These are phyloP conservation scores for Copidosoma aretas DNA, from an alignment of 2,888 invertebrate species.

Conservation along the genomic window DNA sequence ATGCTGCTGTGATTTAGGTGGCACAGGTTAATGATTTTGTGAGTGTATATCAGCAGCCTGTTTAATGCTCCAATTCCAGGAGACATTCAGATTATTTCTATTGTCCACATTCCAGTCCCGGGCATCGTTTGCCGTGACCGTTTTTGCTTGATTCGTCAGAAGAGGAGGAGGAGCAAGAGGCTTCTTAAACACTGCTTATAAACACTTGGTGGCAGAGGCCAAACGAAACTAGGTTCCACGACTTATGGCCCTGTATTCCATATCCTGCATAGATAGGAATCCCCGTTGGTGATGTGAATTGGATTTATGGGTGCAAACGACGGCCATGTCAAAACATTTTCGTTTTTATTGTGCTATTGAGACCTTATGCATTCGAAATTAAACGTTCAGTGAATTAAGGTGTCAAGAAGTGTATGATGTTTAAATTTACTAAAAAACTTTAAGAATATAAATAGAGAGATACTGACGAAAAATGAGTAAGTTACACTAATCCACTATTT, in stretches of 20 bases:
- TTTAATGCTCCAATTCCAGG: slow-evolving; percentile 60
- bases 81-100: slow-evolving; percentile 55
- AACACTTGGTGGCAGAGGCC: slow-evolving; percentile 45
- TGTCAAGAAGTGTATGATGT: too few relatives aligned
- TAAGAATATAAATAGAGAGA: too few relatives aligned
- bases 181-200: slow-evolving; percentile 45
- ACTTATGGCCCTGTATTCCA: slow-evolving; percentile 54
- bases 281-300: too few relatives aligned
- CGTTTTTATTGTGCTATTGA: too few relatives aligned
- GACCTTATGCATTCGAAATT: too few relatives aligned
- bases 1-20: slow-evolving; percentile 30
- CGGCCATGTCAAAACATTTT: too few relatives aligned
- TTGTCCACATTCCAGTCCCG: slow-evolving; percentile 56
- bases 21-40: slow-evolving; percentile 31
- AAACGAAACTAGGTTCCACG: slow-evolving; percentile 49
- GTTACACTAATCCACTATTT: too few relatives aligned
- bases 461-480: too few relatives aligned
- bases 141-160: slow-evolving; percentile 45
- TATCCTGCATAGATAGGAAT: slow-evolving; percentile 51
- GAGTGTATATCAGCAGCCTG: slow-evolving; percentile 50
- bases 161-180: slow-evolving; percentile 45
- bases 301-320: too few relatives aligned
- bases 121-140: slow-evolving; percentile 45
- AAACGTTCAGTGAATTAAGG: too few relatives aligned
- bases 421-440: too few relatives aligned